Evolutionary conservation across 2,888 invertebrate genomes (phyloP).

Genomic region (Phymatocera aterrima): DNA sequence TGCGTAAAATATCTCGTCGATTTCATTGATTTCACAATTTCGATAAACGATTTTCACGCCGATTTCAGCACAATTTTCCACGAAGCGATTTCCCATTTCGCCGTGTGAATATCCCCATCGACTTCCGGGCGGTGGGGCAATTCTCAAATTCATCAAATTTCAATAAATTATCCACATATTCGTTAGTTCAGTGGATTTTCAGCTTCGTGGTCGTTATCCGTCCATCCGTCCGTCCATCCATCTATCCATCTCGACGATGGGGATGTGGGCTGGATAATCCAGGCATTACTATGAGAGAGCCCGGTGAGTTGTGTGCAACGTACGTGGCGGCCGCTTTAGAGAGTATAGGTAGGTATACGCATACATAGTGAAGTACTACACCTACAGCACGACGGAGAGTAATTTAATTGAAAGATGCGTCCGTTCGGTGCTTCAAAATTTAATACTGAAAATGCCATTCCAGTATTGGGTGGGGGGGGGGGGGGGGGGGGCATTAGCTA

Average conservation of each 20-base stretch:
- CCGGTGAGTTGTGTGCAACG: too few relatives aligned
- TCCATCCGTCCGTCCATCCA: background rate
- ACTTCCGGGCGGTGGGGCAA: too few relatives aligned
- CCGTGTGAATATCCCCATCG: too few relatives aligned
- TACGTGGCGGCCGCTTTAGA: too few relatives aligned
- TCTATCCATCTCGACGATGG: conserved; percentile 18
- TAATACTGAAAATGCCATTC: conserved; percentile 44
- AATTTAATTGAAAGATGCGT: conserved; percentile 44
- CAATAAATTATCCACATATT: too few relatives aligned
- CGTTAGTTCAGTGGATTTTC: too few relatives aligned
- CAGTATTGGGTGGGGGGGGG: conserved; percentile 21
- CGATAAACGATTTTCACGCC: too few relatives aligned
- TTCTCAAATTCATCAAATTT: too few relatives aligned
- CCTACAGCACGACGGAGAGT: background rate
- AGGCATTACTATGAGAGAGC: background rate
- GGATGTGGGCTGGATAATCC: conserved; percentile 3
- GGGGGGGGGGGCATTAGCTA: conserved; percentile 38
- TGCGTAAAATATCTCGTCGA: too few relatives aligned
- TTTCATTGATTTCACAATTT: too few relatives aligned
- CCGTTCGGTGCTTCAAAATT: conserved; percentile 43
- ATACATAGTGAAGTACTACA: background rate
- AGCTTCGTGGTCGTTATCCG: background rate
- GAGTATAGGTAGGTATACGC: background rate
- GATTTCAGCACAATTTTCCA: too few relatives aligned
- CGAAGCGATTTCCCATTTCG: too few relatives aligned